Evolutionary conservation across 1,140 invertebrate genomes (phyloP), one percentile per base, ranked within the genome.

Genomic region (Alviniconcha marisindica): DNA sequence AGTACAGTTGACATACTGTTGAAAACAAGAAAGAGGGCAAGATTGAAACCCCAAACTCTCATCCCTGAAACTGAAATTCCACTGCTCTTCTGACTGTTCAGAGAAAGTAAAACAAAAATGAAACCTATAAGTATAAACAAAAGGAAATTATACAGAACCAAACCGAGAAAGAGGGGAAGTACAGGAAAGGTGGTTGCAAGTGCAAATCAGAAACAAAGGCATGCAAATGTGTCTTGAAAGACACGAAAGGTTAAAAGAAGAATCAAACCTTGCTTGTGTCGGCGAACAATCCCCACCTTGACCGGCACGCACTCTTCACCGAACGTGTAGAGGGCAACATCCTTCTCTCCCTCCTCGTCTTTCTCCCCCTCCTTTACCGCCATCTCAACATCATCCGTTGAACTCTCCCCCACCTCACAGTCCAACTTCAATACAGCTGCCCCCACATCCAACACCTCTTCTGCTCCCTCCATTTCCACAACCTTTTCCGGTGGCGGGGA

Each of bases 201-300:
- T n/a, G 74, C 12, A 54, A n/a, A 44, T 40, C 71, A 82, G 18
- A 21, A 24, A 54, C 10, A 42, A 21, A 60, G 33, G 44, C 78
- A 21, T 76, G 7, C 54, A 28, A 15, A 3, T 33, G 51, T 28
- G 12, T 40, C 15, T 71, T 14, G 18, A 86, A 28, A 74, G 60
- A 84, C 74, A 15, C 31, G 38, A 36, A 12, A 80, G 0, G 33
- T 2, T 24, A 38, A 2, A 60, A 63, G 54, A 31, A n/a, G 63
- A 40, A 12, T 28, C 77, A 79, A 56, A 89, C 89, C 89, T 83
- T 85, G 82, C 76, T 82, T 90, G 63, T 90, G 88, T 84, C 87
- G 89, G 42, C 79, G 79, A 1, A 90, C 89, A 44, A 88, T 84
- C 14, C 89, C 89, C 51, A 87, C 85, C 73, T 86, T 78, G 10